Evolutionary conservation across 2,797 vertebrate species (phyloP).

Genomic region (Tenualosa ilisha): DNA sequence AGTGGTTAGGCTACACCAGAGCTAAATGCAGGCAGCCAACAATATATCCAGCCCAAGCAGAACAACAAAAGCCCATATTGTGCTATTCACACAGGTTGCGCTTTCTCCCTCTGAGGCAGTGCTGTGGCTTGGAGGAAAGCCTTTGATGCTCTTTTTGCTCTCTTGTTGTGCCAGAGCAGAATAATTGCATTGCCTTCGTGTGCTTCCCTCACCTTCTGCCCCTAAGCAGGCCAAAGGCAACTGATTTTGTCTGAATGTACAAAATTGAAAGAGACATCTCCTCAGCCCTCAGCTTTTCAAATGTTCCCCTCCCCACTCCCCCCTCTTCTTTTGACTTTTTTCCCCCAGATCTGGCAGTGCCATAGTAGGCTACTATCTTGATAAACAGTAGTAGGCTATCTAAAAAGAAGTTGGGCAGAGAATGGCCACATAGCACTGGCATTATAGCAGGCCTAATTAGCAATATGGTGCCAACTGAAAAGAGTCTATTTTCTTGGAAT

Average conservation of each 20-base stretch:
- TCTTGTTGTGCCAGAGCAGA: constrained; percentile 80
- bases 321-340: constrained; percentile 52
- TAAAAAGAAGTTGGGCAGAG: neutral
- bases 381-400: neutral
- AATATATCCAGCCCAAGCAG: constrained; percentile 52
- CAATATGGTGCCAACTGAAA: neutral
- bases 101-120: constrained; percentile 72
- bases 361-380: neutral
- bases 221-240: constrained; percentile 82
- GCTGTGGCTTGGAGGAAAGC: constrained; percentile 71
- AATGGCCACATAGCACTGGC: neutral
- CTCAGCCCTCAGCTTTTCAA: constrained; percentile 68
- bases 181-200: constrained; percentile 78
- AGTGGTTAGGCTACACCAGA: neutral
- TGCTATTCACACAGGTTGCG: constrained; percentile 70
- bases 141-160: constrained; percentile 81
- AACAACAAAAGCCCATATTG: constrained; percentile 64
- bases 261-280: constrained; percentile 76
- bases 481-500: neutral
- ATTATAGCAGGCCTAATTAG: neutral
- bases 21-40: constrained; percentile 3
- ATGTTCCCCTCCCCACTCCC: constrained; percentile 53
- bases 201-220: constrained; percentile 78
- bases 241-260: constrained; percentile 72
- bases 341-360: constrained; percentile 47